Evolutionary conservation across 2,797 vertebrate genomes (phyloP).

Genomic region (Chloroceryle inda): DNA sequence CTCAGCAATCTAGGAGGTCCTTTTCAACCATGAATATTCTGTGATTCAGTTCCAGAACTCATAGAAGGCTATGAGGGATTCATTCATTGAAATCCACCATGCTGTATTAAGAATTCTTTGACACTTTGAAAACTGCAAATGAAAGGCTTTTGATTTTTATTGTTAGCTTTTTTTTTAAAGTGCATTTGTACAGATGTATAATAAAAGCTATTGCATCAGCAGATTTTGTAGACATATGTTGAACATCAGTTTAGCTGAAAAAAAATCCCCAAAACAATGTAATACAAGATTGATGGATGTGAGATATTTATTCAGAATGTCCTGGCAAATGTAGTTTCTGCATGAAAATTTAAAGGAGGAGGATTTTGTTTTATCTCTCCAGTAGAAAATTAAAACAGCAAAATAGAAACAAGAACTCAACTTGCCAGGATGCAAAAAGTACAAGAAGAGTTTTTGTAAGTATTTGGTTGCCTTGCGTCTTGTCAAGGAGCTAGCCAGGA

Average conservation of each 20-base stretch:
- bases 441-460: not conserved
- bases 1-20: too few relatives aligned
- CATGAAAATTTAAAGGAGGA: not conserved
- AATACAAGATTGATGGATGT: not conserved
- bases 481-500: not conserved
- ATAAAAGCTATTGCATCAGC: not conserved
- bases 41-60: not conserved
- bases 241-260: not conserved
- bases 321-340: not conserved
- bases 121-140: not conserved
- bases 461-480: not conserved
- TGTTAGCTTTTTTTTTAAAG: not conserved
- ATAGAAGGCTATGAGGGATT: accelerated
- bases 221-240: not conserved
- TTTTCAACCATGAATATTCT: too few relatives aligned
- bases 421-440: not conserved
- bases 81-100: not conserved
- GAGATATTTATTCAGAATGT: not conserved
- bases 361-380: not conserved
- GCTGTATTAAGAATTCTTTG: not conserved
- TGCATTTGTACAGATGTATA: not conserved
- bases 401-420: not conserved
- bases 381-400: not conserved
- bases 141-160: not conserved
- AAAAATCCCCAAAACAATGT: not conserved